A percentile compares a stretch with the other conserved stretches of the same genome.
Conservation (phyloP, 2,113 vertebrate genomes). For the Columba janthina region DNA sequence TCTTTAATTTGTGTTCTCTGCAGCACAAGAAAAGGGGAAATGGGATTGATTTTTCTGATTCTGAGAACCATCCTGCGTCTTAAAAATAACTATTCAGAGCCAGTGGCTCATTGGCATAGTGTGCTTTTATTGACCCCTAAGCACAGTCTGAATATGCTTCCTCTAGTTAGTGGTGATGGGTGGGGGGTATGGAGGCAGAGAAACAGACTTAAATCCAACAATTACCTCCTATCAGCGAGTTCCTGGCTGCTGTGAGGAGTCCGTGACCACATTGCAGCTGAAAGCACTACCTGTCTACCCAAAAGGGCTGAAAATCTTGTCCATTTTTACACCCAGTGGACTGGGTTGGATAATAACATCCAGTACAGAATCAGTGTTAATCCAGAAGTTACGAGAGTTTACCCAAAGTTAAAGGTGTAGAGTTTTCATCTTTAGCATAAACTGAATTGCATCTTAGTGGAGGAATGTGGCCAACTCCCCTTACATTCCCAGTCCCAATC, state of each 20-base stretch:
- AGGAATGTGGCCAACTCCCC: background rate
- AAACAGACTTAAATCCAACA: background rate
- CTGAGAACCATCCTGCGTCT: background rate
- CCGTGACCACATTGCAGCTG: background rate
- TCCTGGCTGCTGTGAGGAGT: background rate
- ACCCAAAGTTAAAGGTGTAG: background rate
- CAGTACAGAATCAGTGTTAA: background rate
- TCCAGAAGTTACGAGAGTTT: background rate
- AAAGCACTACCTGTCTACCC: background rate
- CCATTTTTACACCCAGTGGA: background rate
- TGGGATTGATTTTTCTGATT: background rate
- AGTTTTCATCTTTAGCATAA: background rate
- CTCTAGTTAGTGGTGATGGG: background rate
- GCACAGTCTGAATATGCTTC: background rate
- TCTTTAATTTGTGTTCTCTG: background rate
- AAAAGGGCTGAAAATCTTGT: background rate
- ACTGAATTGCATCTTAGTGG: background rate
- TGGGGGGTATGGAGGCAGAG: background rate
- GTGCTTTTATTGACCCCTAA: background rate
- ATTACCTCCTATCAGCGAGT: background rate
- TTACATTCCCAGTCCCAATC: fast-evolving
- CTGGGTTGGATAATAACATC: background rate
- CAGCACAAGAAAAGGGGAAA: background rate
- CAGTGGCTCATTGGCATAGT: background rate
- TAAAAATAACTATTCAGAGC: background rate